Evolutionary conservation across 1,140 invertebrate species (phyloP), one percentile per base, ranked within the genome.

Genomic region (Parapsyche elsis): DNA sequence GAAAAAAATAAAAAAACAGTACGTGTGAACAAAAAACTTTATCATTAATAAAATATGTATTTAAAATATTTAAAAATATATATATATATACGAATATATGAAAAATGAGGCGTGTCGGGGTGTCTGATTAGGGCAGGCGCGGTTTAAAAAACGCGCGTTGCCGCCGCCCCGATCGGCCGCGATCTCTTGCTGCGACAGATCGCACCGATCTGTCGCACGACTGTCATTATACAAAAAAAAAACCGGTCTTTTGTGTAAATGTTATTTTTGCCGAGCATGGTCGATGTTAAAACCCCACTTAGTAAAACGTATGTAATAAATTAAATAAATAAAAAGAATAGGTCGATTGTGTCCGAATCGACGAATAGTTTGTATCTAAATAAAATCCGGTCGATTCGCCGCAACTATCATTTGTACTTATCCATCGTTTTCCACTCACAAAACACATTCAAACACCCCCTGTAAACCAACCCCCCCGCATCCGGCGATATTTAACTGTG

Each of bases 91-190:
- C 16, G 21, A 73, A 73, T 46, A 16, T 38, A 73, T n/a, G 49
- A 76, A 57, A 71, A 14, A 26, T 59, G 73, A 71, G 38, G 87
- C 87, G 87, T 87, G 30, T 38, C 30, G 30, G 30, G 88, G 87
- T 38, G 30, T 38, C 30, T 38, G 30, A 38, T 38, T 38, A 38
- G 30, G 30, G 30, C 30, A 38, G 87, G 87, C 87, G 87, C 83
- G 85, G 87, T 86, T 87, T 86, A 86, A 87, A 86, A 87, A 87
- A 87, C 87, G 87, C 70, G 84, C 86, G 84, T 84, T 85, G 38
- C 30, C 45, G 75, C 64, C 64, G 79, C 84, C 85, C 84, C 83
- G 85, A 84, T 81, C 84, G 84, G 82, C 84, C 84, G 85, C 73
- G 73, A 76, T 76, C 73, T 76, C 73, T 76, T 12, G 21, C 26